These are phyloP conservation scores for Micropoecilia bifurca DNA, from an alignment of 2,797 vertebrate genomes.

Conservation along the genomic window DNA sequence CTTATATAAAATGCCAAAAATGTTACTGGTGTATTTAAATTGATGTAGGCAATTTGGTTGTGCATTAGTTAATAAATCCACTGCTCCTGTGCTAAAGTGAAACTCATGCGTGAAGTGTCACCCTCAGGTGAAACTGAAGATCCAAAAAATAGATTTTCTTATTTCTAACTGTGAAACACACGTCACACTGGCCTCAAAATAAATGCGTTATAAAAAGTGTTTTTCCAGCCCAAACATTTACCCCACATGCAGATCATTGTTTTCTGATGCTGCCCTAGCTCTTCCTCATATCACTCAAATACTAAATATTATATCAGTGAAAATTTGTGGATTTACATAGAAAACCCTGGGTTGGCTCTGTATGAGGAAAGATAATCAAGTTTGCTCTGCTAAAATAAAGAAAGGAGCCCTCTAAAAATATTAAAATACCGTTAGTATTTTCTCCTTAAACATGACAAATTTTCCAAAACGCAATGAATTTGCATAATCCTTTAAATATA, in stretches of 20 bases:
- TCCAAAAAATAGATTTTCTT: conserved; percentile 37
- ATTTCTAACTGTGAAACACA: conserved; percentile 45
- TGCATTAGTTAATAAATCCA: not conserved
- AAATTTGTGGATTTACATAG: conserved; percentile 63
- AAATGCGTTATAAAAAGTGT: conserved; percentile 53
- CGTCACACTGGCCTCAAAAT: conserved; percentile 57
- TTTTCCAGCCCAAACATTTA: conserved; percentile 64
- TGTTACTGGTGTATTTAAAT: not conserved
- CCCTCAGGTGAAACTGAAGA: not conserved
- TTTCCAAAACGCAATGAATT: not conserved
- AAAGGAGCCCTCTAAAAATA: conserved; percentile 1
- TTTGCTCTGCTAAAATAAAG: conserved; percentile 51
- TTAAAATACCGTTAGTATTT: not conserved
- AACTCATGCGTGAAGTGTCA: not conserved
- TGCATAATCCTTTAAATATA: not conserved
- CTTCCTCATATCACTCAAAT: conserved; percentile 51
- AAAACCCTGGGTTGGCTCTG: conserved; percentile 58
- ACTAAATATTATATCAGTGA: conserved; percentile 77
- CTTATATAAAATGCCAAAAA: not conserved
- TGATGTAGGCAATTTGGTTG: not conserved
- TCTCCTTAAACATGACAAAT: not conserved
- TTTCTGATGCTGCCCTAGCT: conserved; percentile 52
- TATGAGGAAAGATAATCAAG: conserved; percentile 39
- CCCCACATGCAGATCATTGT: conserved; percentile 74
- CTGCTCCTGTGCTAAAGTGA: not conserved